Evolutionary conservation across 2,113 vertebrate genomes (phyloP).

Genomic region (Alligator sinensis): DNA sequence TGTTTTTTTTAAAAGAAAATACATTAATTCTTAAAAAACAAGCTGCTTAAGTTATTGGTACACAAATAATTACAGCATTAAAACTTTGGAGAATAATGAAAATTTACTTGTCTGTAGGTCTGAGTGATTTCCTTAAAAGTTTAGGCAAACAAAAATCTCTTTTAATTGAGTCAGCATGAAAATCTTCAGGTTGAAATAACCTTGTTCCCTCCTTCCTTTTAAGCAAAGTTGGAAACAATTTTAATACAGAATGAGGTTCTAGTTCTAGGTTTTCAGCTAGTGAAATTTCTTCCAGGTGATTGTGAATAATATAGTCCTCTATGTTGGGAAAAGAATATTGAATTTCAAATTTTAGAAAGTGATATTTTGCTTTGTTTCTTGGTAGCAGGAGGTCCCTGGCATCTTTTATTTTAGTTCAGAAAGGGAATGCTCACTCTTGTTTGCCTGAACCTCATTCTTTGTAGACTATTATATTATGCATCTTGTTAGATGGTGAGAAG

Average conservation of each 20-base stretch:
- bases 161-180: background rate
- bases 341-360: background rate
- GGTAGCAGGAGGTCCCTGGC: background rate
- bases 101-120: background rate
- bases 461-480: rapidly evolving
- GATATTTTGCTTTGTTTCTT: background rate
- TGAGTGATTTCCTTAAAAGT: background rate
- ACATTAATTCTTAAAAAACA: background rate
- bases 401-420: background rate
- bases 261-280: background rate
- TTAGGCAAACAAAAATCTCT: background rate
- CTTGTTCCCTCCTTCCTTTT: background rate
- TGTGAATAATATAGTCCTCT: background rate
- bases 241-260: background rate
- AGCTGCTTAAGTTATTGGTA: background rate
- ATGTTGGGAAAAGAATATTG: background rate
- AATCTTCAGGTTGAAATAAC: background rate
- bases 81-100: background rate
- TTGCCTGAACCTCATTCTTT: slow-evolving; percentile 15
- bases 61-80: background rate
- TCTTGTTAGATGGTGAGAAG: background rate
- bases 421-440: background rate
- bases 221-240: background rate
- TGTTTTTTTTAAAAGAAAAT: background rate
- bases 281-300: background rate